Conservation (phyloP, 2,113 vertebrate species). For the Leucoraja erinaceus region DNA sequence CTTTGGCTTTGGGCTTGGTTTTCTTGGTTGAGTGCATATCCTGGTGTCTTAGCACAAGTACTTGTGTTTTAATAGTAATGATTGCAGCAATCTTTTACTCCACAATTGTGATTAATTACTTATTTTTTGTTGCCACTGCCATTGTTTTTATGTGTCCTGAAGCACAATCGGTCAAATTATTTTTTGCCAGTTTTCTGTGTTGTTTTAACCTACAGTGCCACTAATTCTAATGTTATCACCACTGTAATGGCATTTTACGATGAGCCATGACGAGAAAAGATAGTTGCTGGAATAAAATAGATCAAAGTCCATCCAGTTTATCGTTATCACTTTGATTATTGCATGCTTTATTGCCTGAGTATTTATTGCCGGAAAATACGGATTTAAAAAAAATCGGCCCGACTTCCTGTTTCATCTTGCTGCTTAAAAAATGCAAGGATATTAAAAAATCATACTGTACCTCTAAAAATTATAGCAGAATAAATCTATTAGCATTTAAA, state of each 20-base stretch:
- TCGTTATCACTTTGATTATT: not conserved
- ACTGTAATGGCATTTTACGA: not conserved
- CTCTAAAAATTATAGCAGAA: too few species aligned
- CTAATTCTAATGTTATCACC: not conserved
- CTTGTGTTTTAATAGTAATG: too few species aligned
- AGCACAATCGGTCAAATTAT: not conserved
- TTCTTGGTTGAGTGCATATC: too few species aligned
- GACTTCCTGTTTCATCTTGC: too few species aligned
- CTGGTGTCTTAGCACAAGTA: too few species aligned
- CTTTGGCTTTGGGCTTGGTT: too few species aligned
- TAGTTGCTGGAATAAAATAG: not conserved
- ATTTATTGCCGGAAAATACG: too few species aligned
- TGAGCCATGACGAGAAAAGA: not conserved
- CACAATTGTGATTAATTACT: not conserved
- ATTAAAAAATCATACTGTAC: too few species aligned
- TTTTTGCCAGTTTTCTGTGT: not conserved
- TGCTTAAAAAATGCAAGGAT: too few species aligned
- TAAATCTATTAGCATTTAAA: too few species aligned
- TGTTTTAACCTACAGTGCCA: not conserved
- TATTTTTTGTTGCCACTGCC: not conserved
- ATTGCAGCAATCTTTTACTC: not conserved
- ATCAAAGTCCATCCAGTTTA: not conserved
- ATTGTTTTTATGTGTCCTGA: not conserved
- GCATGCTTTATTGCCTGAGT: not conserved
- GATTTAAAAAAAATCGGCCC: too few species aligned